A percentile compares a stretch with the other conserved stretches of the same genome.
These are phyloP conservation scores for Coelogynopora nodosa DNA, from an alignment of 2,888 invertebrate genomes.

Conservation along the genomic window DNA sequence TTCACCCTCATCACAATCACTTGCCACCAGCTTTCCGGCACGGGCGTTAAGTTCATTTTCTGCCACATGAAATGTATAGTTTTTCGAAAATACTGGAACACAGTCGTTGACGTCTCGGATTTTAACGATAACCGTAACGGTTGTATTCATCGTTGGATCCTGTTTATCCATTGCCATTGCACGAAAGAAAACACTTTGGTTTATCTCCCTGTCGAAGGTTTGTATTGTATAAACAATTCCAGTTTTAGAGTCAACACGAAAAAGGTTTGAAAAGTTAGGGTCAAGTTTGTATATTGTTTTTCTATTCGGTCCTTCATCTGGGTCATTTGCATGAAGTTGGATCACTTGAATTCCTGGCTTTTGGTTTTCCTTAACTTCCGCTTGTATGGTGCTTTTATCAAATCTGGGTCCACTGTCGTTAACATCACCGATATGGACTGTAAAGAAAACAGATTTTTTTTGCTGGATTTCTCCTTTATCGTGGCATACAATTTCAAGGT, in stretches of 20 bases:
- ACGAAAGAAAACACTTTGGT: background rate
- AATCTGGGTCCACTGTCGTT: constrained; percentile 14
- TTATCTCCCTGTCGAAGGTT: background rate
- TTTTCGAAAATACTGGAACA: background rate
- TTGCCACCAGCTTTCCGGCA: background rate
- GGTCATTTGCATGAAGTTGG: background rate
- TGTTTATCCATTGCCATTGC: background rate
- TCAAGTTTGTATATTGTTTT: background rate
- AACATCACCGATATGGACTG: background rate
- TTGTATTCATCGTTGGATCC: background rate
- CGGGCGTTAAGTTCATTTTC: background rate
- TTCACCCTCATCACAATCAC: background rate
- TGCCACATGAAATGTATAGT: background rate
- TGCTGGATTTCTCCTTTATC: background rate
- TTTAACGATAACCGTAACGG: background rate
- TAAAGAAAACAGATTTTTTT: background rate
- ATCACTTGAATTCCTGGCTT: background rate
- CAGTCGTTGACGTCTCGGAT: background rate
- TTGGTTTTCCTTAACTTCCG: background rate
- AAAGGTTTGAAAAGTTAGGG: background rate
- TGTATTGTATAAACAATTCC: background rate
- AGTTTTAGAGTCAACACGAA: background rate
- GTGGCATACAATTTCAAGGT: background rate
- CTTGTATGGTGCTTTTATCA: background rate
- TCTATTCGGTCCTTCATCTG: background rate